Evolutionary conservation across 2,797 vertebrate genomes (phyloP).

Genomic region (Phaenicophaeus curvirostris): DNA sequence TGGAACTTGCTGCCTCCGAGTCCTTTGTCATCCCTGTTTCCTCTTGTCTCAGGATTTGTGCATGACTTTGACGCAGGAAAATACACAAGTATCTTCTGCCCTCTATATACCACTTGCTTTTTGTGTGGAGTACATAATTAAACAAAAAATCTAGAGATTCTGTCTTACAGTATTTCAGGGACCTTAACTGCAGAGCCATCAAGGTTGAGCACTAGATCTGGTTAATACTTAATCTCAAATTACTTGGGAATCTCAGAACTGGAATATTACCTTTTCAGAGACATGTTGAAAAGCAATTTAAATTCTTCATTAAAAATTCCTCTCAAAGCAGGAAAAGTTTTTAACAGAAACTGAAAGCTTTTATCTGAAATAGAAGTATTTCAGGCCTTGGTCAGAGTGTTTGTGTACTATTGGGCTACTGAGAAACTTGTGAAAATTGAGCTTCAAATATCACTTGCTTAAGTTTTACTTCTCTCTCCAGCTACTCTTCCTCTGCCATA

Average conservation of each 20-base stretch:
- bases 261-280: not conserved
- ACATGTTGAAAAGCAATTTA: not conserved
- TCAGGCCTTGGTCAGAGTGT: not conserved
- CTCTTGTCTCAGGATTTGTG: not conserved
- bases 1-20: not conserved
- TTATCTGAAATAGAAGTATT: not conserved
- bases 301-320: not conserved
- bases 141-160: not conserved
- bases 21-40: not conserved
- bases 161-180: fast-evolving
- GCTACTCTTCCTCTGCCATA: not conserved
- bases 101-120: not conserved
- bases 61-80: not conserved
- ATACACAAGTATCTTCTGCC: not conserved
- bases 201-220: not conserved
- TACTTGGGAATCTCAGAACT: not conserved
- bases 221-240: not conserved
- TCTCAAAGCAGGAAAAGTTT: not conserved
- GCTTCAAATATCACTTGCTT: not conserved
- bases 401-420: not conserved
- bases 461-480: not conserved
- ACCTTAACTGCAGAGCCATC: not conserved
- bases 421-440: not conserved
- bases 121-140: not conserved
- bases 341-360: not conserved